Conservation (phyloP, 2,797 vertebrate genomes). For the Acridotheres tristis region DNA sequence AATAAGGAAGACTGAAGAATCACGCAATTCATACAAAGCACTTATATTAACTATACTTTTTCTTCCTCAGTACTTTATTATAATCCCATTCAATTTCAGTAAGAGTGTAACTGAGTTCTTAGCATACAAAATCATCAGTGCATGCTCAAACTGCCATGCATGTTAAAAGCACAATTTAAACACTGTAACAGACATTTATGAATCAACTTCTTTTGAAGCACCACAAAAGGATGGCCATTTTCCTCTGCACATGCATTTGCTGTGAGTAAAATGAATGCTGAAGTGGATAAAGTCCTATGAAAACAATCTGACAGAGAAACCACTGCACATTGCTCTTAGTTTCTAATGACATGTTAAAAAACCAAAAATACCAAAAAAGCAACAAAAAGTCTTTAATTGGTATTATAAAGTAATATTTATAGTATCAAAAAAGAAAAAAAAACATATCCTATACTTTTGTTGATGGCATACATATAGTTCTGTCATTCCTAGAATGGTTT, state of each 20-base stretch:
- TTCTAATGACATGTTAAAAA: background rate
- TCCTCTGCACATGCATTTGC: background rate
- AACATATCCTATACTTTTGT: background rate
- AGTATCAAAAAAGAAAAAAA: background rate
- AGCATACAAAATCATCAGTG: constrained; percentile 30
- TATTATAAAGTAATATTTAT: background rate
- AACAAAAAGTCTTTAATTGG: background rate
- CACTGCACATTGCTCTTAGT: background rate
- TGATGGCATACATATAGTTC: background rate
- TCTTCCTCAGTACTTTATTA: constrained; percentile 51
- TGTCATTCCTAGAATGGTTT: background rate
- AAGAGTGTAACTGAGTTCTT: constrained; percentile 14
- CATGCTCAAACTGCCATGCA: constrained; percentile 48
- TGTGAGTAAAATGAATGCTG: background rate
- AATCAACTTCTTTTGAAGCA: background rate
- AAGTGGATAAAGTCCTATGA: background rate
- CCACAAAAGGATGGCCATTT: background rate
- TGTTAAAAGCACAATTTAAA: constrained; percentile 33
- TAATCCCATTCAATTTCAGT: constrained; percentile 13
- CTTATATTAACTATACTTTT: constrained; percentile 26
- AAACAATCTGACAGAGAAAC: background rate
- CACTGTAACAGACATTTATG: background rate
- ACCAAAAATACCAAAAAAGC: background rate
- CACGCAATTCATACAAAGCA: constrained; percentile 45
- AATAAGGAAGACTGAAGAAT: constrained; percentile 2